A percentile compares a stretch with the other conserved stretches of the same genome.
Evolutionary conservation across 2,888 invertebrate species (phyloP).

Genomic region (Ophonus ardosiacus): DNA sequence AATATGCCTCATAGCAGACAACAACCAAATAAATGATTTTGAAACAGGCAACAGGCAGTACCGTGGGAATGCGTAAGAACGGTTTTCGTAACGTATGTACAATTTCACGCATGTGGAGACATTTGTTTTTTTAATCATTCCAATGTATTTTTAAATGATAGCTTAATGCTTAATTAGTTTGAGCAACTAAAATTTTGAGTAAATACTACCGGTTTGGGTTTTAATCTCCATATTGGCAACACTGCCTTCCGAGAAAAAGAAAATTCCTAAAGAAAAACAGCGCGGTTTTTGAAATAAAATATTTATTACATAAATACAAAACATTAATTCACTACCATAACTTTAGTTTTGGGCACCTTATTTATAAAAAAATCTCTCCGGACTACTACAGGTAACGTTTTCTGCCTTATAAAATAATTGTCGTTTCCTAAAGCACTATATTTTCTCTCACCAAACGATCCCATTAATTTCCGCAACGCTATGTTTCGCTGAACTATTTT

Average conservation of each 20-base stretch:
- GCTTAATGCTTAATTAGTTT: too few species aligned
- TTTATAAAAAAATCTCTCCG: conserved; percentile 83
- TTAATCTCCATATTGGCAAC: too few species aligned
- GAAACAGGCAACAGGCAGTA: too few species aligned
- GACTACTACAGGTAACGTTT: conserved; percentile 81
- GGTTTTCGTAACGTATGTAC: too few species aligned
- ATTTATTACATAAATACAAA: conserved; percentile 14
- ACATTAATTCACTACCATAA: conserved; percentile 21
- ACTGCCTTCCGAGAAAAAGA: neutral
- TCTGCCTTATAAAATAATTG: conserved; percentile 81
- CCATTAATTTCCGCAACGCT: conserved; percentile 83
- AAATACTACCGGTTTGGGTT: too few species aligned
- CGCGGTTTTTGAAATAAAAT: conserved; percentile 38
- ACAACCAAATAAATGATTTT: too few species aligned
- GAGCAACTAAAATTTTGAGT: too few species aligned
- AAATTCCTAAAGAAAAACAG: conserved; percentile 40
- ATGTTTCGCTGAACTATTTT: conserved; percentile 85
- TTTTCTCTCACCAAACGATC: conserved; percentile 79
- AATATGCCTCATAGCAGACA: too few species aligned
- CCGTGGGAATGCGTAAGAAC: too few species aligned
- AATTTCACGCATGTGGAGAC: too few species aligned
- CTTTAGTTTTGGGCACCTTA: conserved; percentile 67
- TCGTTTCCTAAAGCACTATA: conserved; percentile 85
- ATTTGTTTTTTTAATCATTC: too few species aligned
- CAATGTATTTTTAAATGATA: too few species aligned